Base-by-base conservation (phyloP, 2,113 vertebrate genomes). In the Tricholaema leucomelas region DNA sequence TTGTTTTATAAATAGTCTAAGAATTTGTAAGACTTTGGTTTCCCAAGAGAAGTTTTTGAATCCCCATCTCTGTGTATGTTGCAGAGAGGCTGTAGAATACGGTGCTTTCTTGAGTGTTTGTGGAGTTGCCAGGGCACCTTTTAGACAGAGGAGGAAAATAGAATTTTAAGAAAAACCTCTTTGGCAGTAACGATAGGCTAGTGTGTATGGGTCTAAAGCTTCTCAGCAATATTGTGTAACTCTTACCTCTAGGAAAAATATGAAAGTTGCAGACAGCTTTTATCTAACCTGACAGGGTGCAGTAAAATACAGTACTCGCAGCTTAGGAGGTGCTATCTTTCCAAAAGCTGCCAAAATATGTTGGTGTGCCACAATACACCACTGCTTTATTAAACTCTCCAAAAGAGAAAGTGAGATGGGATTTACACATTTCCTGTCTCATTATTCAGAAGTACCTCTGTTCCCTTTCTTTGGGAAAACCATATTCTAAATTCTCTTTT, bases 191-290 rank as follows among this genome's bases (percentile, higher is more conserved):
- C 12, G 48, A 44, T 56, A 67, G 78, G 67, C 55, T 56, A 14
- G 36, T 3, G 2, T 48, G 63, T 27, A 54, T 38, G 30, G 63
- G 71, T 90, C 74, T 90, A 71, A 91, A 91, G 81, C 88, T 85
- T 85, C 85, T 85, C 94, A 89, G 91, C 89, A 87, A 48, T 85
- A 20, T n/a, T 60, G 71, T 63, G 11, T 78, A 56, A 40, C 71
- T 88, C 40, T 52, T 89, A 78, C 85, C 84, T 94, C 91, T 91
- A 92, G 91, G 92, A 95, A 94, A 87, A 94, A 74, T 77, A 70
- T 12, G 81, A 87, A 96, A 94, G 88, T 92, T 95, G 71, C 74
- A 85, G 92, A 89, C 93, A 95, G 81, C 78, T 93, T 95, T 88
- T 95, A 80, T 87, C 87, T 87, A 40, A 87, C 60, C 78, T 95